A percentile compares a stretch with the other conserved stretches of the same genome.
Conservation (phyloP, 2,888 invertebrate species). For the Ophonus ardosiacus region DNA sequence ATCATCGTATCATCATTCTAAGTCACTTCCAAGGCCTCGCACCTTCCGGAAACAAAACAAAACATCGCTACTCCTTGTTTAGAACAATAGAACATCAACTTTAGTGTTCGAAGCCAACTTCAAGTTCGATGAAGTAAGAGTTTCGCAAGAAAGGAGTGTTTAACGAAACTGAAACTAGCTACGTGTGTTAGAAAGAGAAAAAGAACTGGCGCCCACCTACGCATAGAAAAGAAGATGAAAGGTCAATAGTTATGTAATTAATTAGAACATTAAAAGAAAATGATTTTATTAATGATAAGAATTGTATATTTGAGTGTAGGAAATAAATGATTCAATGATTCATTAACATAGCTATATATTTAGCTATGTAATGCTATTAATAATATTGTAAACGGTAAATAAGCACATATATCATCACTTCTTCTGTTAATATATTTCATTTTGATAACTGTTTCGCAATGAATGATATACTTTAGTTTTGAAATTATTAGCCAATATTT, state of each 20-base stretch:
- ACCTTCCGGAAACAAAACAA: conserved; percentile 26
- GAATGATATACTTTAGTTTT: no score
- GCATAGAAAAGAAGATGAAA: conserved; percentile 5
- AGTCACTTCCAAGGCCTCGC: neutral
- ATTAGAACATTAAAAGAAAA: neutral
- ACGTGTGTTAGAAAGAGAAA: neutral
- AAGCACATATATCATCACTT: neutral
- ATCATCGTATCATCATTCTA: neutral
- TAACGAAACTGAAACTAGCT: conserved; percentile 29
- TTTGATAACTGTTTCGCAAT: no score
- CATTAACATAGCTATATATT: neutral
- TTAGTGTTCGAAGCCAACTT: neutral
- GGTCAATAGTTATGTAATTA: conserved; percentile 26
- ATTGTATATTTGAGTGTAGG: neutral
- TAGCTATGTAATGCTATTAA: neutral
- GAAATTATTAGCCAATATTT: no score
- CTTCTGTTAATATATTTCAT: neutral
- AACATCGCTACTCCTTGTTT: conserved; percentile 14
- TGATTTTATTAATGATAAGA: neutral
- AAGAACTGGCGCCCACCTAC: conserved; percentile 20
- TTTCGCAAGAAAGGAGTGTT: conserved; percentile 28
- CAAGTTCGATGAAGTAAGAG: conserved; percentile 24
- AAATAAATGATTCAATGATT: neutral
- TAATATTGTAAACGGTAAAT: neutral
- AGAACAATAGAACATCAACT: conserved; percentile 26